Conservation (phyloP, 2,797 vertebrate genomes). For the Anguilla anguilla region DNA sequence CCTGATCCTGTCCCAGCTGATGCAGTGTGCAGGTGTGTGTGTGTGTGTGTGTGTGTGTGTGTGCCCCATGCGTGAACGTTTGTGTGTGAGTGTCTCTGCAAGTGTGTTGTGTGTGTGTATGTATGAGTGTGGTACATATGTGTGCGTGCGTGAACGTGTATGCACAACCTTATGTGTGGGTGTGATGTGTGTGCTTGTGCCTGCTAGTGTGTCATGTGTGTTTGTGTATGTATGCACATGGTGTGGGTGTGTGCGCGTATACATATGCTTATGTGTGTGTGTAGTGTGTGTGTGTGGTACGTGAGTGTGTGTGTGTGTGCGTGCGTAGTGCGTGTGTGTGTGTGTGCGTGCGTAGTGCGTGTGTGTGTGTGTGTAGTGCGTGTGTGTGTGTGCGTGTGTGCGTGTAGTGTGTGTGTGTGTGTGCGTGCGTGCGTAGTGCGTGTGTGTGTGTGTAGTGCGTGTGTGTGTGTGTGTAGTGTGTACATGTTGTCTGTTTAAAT, state of each 20-base stretch:
- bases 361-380: neutral
- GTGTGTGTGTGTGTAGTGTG: neutral
- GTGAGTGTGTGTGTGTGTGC: too few relatives aligned
- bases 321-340: too few relatives aligned
- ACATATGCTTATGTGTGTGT: too few relatives aligned
- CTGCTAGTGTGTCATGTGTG: too few relatives aligned
- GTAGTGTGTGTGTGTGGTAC: too few relatives aligned
- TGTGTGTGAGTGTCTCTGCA: too few relatives aligned
- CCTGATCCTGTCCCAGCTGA: conserved; percentile 19
- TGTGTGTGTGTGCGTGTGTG: conserved; percentile 39
- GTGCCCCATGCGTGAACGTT: neutral
- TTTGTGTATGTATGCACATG: too few relatives aligned
- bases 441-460: too few relatives aligned
- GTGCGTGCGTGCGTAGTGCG: conserved; percentile 39
- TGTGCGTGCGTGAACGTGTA: neutral
- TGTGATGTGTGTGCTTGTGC: conserved; percentile 24
- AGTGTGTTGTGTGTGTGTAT: too few relatives aligned
- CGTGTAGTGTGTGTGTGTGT: conserved; percentile 41
- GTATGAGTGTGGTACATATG: too few relatives aligned
- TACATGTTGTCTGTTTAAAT: conserved; percentile 14
- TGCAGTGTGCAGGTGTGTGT: neutral
- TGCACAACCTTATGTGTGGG: neutral
- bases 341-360: too few relatives aligned
- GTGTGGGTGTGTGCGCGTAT: too few relatives aligned
- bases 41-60: neutral